Evolutionary conservation across 2,797 vertebrate species (phyloP).

Genomic region (Sebastes melanostomus): DNA sequence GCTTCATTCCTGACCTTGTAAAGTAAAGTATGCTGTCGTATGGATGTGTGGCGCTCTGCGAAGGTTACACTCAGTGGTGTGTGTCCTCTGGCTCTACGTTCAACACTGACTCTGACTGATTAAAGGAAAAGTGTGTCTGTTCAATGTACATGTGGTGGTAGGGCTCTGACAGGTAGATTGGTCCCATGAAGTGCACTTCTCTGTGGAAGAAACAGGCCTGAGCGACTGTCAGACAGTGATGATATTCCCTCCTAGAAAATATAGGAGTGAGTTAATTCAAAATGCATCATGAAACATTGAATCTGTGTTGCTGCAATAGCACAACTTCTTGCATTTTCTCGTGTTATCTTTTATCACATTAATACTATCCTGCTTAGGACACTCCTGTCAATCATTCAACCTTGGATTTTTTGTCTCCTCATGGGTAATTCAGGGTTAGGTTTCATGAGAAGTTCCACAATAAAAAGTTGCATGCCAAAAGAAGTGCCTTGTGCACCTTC

Average conservation of each 20-base stretch:
- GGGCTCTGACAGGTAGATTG: conserved; percentile 27
- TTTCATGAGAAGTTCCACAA: background rate
- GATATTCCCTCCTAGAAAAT: background rate
- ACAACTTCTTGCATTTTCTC: background rate
- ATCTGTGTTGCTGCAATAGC: background rate
- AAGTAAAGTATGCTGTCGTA: conserved; percentile 63
- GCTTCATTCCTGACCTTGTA: conserved; percentile 58
- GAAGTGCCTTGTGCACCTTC: background rate
- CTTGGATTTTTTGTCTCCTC: background rate
- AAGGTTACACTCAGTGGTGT: conserved; percentile 17
- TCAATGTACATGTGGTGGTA: conserved; percentile 48
- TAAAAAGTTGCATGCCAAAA: background rate
- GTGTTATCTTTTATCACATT: background rate
- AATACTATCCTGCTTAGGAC: background rate
- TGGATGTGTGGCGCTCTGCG: conserved; percentile 30
- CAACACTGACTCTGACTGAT: conserved; percentile 48
- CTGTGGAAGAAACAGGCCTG: background rate
- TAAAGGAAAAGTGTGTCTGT: conserved; percentile 59
- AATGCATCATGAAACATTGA: background rate
- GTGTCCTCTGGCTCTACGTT: conserved; percentile 26
- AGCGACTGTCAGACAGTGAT: background rate
- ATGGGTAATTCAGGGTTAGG: background rate
- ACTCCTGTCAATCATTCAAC: background rate
- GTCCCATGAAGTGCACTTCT: background rate
- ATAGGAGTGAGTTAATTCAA: background rate